Conservation (phyloP, 1,140 invertebrate genomes). For the Himalopsyche phryganea region DNA sequence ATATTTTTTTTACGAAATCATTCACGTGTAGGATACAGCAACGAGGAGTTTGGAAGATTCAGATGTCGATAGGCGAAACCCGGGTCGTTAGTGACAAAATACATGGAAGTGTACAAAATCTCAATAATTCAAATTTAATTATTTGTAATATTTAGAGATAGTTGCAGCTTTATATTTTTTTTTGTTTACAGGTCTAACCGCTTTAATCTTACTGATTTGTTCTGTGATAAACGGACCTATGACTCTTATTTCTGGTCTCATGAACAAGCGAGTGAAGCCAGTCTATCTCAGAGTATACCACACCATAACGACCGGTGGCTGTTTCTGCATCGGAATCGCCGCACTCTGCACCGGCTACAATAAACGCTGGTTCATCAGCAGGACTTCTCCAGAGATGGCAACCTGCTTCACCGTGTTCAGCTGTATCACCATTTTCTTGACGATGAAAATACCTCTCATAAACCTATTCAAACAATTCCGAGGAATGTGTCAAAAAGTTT, state of each 20-base stretch:
- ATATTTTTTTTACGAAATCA: too few species aligned
- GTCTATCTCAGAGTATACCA: constrained; percentile 23
- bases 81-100: too few species aligned
- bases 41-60: too few species aligned
- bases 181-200: constrained; percentile 20
- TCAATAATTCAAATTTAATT: too few species aligned
- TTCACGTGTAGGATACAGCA: too few species aligned
- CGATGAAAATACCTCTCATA: constrained; percentile 19
- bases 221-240: constrained; percentile 24
- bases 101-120: too few species aligned
- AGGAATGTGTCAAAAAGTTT: not conserved
- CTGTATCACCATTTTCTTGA: constrained; percentile 18
- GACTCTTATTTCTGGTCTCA: not conserved
- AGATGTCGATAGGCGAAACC: too few species aligned
- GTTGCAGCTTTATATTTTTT: too few species aligned
- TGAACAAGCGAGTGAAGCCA: constrained; percentile 9
- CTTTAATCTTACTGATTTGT: constrained; percentile 10
- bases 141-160: too few species aligned
- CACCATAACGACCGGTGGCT: constrained; percentile 2
- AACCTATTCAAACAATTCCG: constrained; percentile 12
- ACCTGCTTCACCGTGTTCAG: constrained; percentile 22
- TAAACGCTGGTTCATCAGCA: constrained; percentile 20
- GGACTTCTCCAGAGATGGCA: constrained; percentile 8
- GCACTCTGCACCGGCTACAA: constrained; percentile 19
- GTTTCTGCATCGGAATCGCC: constrained; percentile 18